phyloP scores from a whole-genome alignment of 2,797 vertebrate species.

The Petrocephalus sullivani region DNA sequence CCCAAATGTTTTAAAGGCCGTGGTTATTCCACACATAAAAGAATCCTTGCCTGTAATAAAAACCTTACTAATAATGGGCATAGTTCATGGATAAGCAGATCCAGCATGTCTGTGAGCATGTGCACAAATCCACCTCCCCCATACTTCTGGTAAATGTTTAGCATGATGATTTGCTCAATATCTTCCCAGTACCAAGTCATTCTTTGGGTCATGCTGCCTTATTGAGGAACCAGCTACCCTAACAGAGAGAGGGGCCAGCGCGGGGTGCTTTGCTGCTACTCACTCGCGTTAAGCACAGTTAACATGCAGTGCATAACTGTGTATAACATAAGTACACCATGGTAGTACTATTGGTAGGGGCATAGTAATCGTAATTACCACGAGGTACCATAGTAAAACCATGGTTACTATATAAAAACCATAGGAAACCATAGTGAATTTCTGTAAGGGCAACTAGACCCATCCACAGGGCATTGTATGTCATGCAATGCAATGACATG shows the following conservation, averaged over 20 bases:
- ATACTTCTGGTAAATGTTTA: not conserved
- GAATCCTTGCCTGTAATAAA: not conserved
- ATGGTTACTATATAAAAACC: too few species aligned
- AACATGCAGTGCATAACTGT: too few species aligned
- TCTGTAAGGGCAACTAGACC: too few species aligned
- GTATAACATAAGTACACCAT: too few species aligned
- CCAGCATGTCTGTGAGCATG: not conserved
- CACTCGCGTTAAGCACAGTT: constrained; percentile 39
- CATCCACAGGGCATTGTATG: too few species aligned
- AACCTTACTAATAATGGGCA: not conserved
- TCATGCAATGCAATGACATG: too few species aligned
- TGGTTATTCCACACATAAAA: constrained; percentile 12
- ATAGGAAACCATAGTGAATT: too few species aligned
- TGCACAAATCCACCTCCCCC: not conserved
- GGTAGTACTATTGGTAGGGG: too few species aligned
- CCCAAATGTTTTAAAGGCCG: not conserved
- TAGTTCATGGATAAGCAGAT: not conserved
- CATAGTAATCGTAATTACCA: too few species aligned
- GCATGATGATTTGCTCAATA: not conserved
- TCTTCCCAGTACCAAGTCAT: not conserved
- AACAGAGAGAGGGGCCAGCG: not conserved
- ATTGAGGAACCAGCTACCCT: not conserved
- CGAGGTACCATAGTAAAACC: too few species aligned
- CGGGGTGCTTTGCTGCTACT: constrained; percentile 39
- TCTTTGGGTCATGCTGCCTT: constrained; percentile 12